Conservation (phyloP, 2,113 vertebrate genomes). For the Ceyx cyanopectus region DNA sequence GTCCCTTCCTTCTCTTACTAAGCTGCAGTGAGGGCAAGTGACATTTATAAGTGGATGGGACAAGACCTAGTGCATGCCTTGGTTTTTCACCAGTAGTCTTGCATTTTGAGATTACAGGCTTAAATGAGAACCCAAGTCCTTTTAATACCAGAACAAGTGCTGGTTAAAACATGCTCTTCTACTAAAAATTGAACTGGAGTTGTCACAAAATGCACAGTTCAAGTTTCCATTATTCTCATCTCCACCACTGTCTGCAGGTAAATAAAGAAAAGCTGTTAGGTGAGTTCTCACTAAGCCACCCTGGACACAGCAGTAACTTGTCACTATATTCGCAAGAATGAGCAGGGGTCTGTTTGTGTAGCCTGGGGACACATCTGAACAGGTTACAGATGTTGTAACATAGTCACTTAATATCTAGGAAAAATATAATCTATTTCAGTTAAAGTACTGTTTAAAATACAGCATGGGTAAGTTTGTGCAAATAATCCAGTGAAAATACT, state of each 20-base stretch:
- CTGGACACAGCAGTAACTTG: neutral
- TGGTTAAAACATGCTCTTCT: neutral
- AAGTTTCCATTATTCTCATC: neutral
- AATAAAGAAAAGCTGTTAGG: neutral
- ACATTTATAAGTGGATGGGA: neutral
- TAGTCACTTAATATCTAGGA: neutral
- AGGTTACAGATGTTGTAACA: neutral
- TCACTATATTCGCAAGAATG: rapidly evolving
- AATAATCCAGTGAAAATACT: neutral
- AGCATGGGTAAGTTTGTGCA: neutral
- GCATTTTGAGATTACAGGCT: neutral
- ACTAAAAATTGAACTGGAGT: neutral
- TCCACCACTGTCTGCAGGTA: neutral
- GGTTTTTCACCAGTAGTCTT: neutral
- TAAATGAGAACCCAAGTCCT: neutral
- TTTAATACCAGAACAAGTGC: neutral
- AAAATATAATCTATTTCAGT: neutral
- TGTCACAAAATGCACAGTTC: neutral
- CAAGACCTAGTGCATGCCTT: neutral
- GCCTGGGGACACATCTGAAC: rapidly evolving
- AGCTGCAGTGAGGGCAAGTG: neutral
- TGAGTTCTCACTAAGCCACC: neutral
- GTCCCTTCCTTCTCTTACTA: neutral
- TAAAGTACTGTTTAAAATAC: neutral
- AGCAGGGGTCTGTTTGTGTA: neutral